phyloP scores from a whole-genome alignment of 2,797 vertebrate species.

The Lacerta agilis region DNA sequence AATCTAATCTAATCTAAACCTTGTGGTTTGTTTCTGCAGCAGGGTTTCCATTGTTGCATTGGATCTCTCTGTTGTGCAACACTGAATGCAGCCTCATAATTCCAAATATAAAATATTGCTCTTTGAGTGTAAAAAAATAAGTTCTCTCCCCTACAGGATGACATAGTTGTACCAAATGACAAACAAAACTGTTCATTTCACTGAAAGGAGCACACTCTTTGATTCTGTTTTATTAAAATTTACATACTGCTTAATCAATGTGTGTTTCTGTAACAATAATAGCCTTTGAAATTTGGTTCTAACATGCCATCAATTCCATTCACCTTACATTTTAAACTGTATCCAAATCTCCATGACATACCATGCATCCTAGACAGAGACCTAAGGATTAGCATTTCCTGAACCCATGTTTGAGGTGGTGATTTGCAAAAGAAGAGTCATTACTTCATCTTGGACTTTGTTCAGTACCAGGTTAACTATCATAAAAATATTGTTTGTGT shows the following conservation, averaged over 20 bases:
- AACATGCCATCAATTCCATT: background rate
- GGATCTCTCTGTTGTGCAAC: no score
- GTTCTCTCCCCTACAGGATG: background rate
- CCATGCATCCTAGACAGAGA: background rate
- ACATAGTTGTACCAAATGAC: background rate
- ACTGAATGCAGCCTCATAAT: background rate
- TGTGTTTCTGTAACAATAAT: background rate
- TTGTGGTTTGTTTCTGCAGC: no score
- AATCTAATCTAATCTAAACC: no score
- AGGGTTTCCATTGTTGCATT: no score
- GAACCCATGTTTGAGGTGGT: background rate
- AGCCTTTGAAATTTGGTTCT: background rate
- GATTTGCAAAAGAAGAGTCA: background rate
- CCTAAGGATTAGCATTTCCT: conserved; percentile 1
- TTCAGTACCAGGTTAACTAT: conserved; percentile 11
- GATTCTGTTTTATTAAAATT: background rate
- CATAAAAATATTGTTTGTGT: background rate
- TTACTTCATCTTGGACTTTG: background rate
- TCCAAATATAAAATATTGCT: background rate
- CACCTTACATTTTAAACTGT: background rate
- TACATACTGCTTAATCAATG: background rate
- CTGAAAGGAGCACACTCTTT: background rate
- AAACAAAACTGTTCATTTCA: background rate
- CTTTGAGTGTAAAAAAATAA: background rate
- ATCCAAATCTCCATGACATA: conserved; percentile 13